phyloP scores from a whole-genome alignment of 2,888 invertebrate species.

The Lypha dubia region DNA sequence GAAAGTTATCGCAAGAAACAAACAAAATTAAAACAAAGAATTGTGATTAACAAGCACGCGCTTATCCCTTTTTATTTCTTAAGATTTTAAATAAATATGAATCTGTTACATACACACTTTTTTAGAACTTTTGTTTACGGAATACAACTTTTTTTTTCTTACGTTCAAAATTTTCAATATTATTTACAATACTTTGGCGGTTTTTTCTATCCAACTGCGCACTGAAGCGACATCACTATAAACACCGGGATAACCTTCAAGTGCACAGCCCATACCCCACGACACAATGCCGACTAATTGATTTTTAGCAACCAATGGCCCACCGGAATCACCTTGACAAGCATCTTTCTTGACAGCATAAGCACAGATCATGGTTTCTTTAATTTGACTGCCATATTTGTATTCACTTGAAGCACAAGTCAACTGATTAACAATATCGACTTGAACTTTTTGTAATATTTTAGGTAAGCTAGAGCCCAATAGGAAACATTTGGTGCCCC shows the following conservation, averaged over 20 bases:
- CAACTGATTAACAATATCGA: slow-evolving; percentile 73
- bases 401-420: slow-evolving; percentile 69
- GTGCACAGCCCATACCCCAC: slow-evolving; percentile 81
- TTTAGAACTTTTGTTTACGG: too few species aligned
- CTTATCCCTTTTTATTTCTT: too few species aligned
- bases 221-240: slow-evolving; percentile 78
- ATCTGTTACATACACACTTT: too few species aligned
- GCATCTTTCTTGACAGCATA: slow-evolving; percentile 78
- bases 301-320: slow-evolving; percentile 79
- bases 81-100: too few species aligned
- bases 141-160: too few species aligned
- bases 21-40: too few species aligned
- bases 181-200: slow-evolving; percentile 71
- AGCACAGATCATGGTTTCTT: slow-evolving; percentile 79
- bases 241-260: slow-evolving; percentile 80
- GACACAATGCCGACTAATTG: slow-evolving; percentile 81
- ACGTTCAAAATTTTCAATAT: background rate
- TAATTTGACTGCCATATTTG: slow-evolving; percentile 75
- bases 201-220: slow-evolving; percentile 74
- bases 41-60: too few species aligned
- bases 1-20: too few species aligned
- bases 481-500: slow-evolving; percentile 80
- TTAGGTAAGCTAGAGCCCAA: slow-evolving; percentile 74
- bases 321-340: slow-evolving; percentile 83
- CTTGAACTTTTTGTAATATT: slow-evolving; percentile 74